phyloP scores from a whole-genome alignment of 2,888 invertebrate species.

The Philopedon plagiatum region DNA sequence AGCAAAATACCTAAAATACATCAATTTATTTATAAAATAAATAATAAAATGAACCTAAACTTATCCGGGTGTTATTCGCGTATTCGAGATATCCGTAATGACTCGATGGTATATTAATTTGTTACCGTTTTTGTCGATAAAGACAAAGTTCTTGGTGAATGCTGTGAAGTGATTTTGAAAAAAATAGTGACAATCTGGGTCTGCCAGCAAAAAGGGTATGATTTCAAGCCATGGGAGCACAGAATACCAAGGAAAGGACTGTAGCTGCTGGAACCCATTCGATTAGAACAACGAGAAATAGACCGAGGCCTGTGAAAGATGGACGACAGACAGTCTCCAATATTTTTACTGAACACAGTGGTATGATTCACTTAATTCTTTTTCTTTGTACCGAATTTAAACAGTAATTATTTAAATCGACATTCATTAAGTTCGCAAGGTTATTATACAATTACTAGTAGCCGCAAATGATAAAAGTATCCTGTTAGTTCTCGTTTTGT shows the following conservation, averaged over 20 bases:
- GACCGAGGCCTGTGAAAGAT: constrained; percentile 85
- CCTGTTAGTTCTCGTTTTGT: not conserved
- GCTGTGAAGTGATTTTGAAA: constrained; percentile 43
- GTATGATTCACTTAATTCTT: constrained; percentile 73
- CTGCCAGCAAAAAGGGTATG: constrained; percentile 63
- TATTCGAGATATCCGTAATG: not conserved
- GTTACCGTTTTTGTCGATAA: constrained; percentile 6
- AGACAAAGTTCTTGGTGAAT: constrained; percentile 22
- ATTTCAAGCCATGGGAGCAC: constrained; percentile 84
- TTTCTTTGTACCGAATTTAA: constrained; percentile 20
- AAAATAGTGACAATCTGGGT: constrained; percentile 62
- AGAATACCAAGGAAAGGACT: constrained; percentile 93
- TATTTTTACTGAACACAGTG: constrained; percentile 95
- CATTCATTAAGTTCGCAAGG: not conserved
- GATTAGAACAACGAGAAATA: constrained; percentile 81
- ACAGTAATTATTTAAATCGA: constrained; percentile 9
- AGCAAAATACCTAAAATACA: constrained; percentile 57
- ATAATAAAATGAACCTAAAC: constrained; percentile 27
- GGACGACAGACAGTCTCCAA: constrained; percentile 88
- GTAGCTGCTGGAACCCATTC: constrained; percentile 79
- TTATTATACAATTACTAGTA: not conserved
- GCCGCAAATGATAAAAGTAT: not conserved
- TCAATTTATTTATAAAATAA: constrained; percentile 34
- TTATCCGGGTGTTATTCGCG: constrained; percentile 11
- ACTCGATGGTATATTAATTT: constrained; percentile 57